A percentile compares a stretch with the other conserved stretches of the same genome.
Evolutionary conservation across 2,113 vertebrate genomes (phyloP).

Genomic region (Equus quagga): DNA sequence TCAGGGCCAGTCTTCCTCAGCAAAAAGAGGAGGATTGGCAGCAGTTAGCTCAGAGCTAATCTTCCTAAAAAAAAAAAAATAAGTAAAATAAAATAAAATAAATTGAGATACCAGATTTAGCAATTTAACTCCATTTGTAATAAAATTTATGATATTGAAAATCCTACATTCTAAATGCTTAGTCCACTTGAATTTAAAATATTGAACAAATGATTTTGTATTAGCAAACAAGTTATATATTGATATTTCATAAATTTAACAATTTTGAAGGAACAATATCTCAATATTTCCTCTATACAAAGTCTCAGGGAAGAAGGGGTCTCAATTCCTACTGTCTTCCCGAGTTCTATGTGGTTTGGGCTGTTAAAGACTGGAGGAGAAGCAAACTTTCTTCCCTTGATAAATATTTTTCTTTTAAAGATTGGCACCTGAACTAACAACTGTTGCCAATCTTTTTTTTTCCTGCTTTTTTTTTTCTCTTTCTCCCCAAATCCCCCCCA

Average conservation of each 20-base stretch:
- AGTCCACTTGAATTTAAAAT: slow-evolving; percentile 5
- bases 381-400: background rate
- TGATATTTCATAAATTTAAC: background rate
- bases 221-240: background rate
- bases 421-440: no score
- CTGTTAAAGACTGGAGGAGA: background rate
- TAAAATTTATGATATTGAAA: slow-evolving; percentile 41
- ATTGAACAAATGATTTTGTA: slow-evolving; percentile 14
- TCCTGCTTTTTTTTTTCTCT: no score
- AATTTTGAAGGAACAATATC: background rate
- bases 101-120: background rate
- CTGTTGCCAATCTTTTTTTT: no score
- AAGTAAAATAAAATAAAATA: background rate
- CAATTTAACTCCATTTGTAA: background rate
- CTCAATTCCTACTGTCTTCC: background rate
- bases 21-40: no score
- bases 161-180: background rate
- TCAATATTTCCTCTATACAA: background rate
- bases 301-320: background rate
- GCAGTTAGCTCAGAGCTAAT: no score
- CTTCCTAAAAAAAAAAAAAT: no score
- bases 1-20: no score
- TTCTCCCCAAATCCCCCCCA: no score
- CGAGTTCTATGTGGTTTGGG: background rate
- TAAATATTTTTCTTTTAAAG: background rate